Evolutionary conservation across 2,888 invertebrate species (phyloP).

Genomic region (Drosophila nr. perissopoda): DNA sequence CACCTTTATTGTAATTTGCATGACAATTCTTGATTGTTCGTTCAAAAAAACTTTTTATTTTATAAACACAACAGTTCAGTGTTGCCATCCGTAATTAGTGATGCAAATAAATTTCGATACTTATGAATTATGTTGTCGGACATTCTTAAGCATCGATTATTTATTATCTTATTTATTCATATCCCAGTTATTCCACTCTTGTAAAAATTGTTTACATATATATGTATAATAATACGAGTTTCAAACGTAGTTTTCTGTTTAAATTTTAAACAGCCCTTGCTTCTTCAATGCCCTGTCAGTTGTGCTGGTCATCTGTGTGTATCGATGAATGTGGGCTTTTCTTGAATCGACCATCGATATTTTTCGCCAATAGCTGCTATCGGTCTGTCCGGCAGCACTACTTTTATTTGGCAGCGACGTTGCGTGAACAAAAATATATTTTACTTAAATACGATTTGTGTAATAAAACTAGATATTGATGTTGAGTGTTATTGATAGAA

Average conservation of each 20-base stretch:
- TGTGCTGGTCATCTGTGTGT: neutral
- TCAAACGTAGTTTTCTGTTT: neutral
- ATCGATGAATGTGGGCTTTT: slow-evolving; percentile 14
- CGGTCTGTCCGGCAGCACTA: slow-evolving; percentile 51
- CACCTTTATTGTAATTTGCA: slow-evolving; percentile 91
- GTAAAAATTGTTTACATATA: neutral
- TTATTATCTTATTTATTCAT: neutral
- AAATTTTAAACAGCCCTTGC: neutral
- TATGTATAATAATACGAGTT: neutral
- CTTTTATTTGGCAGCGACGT: slow-evolving; percentile 68
- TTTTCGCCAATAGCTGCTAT: slow-evolving; percentile 2
- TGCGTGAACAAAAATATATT: slow-evolving; percentile 78
- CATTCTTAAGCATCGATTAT: slow-evolving; percentile 10
- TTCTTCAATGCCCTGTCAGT: neutral
- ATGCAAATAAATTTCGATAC: slow-evolving; percentile 36
- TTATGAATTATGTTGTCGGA: neutral
- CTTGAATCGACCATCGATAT: slow-evolving; percentile 9
- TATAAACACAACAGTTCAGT: slow-evolving; percentile 49
- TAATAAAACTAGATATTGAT: slow-evolving; percentile 58
- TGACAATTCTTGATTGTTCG: slow-evolving; percentile 72
- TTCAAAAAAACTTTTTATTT: slow-evolving; percentile 30
- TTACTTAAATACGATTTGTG: slow-evolving; percentile 70
- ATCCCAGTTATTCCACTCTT: neutral
- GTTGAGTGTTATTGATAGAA: slow-evolving; percentile 53
- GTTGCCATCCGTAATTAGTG: slow-evolving; percentile 54